Evolutionary conservation across 1,140 invertebrate genomes (phyloP).

Genomic region (Drosophila mayri): DNA sequence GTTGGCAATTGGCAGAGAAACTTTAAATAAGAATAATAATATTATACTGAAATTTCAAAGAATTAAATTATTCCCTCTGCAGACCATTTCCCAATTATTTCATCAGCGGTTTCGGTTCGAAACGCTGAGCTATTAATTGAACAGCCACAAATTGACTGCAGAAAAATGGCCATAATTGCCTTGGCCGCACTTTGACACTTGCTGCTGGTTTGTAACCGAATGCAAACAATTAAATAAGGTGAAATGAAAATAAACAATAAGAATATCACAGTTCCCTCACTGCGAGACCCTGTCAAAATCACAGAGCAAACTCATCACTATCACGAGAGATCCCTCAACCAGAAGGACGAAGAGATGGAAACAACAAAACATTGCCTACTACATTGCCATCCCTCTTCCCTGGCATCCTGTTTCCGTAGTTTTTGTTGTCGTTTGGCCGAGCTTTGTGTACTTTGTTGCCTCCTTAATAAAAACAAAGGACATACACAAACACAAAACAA

Average conservation of each 20-base stretch:
- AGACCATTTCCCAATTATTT: conserved; percentile 25
- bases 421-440: conserved; percentile 17
- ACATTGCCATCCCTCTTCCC: conserved; percentile 5
- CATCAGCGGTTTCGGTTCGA: conserved; percentile 28
- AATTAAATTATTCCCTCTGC: background rate
- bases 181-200: conserved; percentile 34
- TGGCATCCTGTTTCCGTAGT: conserved; percentile 31
- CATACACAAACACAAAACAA: background rate
- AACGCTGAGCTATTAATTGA: conserved; percentile 28
- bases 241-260: conserved; percentile 19
- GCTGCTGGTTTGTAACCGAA: background rate
- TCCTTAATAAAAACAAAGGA: conserved; percentile 48
- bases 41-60: background rate
- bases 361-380: conserved; percentile 19
- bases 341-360: conserved; percentile 12
- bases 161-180: conserved; percentile 27
- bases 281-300: conserved; percentile 5
- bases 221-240: conserved; percentile 18
- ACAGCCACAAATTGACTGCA: conserved; percentile 17
- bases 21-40: background rate
- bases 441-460: conserved; percentile 48
- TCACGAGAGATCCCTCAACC: conserved; percentile 1
- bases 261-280: conserved; percentile 11
- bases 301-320: conserved; percentile 15
- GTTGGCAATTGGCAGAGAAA: background rate